phyloP scores from a whole-genome alignment of 2,113 vertebrate genomes.

The Cyphomyrus plagiostoma region DNA sequence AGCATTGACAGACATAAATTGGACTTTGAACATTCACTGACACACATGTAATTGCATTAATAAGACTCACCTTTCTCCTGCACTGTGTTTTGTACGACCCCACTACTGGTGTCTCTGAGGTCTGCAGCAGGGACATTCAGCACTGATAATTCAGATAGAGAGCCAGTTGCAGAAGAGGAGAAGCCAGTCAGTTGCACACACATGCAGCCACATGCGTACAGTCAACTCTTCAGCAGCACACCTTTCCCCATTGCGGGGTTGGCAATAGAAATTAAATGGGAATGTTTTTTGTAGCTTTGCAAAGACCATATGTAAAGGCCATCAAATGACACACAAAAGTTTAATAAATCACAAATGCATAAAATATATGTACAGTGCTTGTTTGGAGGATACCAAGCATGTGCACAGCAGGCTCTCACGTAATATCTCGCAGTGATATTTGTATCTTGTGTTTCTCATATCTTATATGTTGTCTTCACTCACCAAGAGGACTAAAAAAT shows the following conservation, averaged over 20 bases:
- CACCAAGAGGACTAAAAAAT: not conserved
- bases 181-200: not conserved
- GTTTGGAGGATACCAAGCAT: not conserved
- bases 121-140: conserved; percentile 65
- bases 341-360: not conserved
- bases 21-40: not conserved
- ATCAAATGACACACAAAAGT: not conserved
- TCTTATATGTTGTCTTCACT: not conserved
- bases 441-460: not conserved
- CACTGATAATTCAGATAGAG: conserved; percentile 37
- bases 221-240: not conserved
- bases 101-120: conserved; percentile 60
- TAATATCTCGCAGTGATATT: not conserved
- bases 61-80: conserved; percentile 74
- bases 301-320: not conserved
- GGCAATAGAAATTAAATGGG: not conserved
- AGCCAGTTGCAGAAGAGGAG: not conserved
- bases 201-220: not conserved
- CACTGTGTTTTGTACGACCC: conserved; percentile 73
- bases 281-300: not conserved
- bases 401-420: not conserved
- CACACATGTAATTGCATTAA: not conserved
- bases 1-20: not conserved
- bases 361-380: not conserved
- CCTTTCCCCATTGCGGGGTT: not conserved